Percentiles rank a stretch among this genome's conserved stretches.
phyloP scores from a whole-genome alignment of 1,140 invertebrate genomes.

The Diorhabda sublineata region DNA sequence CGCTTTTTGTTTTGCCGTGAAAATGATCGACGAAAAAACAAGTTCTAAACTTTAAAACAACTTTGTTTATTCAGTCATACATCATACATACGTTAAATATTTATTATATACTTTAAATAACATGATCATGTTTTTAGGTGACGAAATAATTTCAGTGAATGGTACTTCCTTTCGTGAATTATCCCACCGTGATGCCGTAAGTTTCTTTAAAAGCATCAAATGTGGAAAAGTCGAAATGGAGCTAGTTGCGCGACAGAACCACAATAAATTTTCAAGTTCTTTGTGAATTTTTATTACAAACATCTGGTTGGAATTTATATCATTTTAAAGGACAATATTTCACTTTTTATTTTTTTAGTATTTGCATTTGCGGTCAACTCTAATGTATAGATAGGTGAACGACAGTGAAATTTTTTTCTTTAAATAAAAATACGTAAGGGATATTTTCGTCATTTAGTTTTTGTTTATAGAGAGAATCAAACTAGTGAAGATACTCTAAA shows the following conservation, averaged over 20 bases:
- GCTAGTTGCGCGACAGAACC: conserved; percentile 60
- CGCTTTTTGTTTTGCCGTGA: background rate
- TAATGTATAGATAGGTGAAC: too few relatives aligned
- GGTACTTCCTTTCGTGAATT: conserved; percentile 74
- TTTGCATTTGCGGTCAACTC: too few relatives aligned
- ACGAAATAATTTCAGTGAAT: conserved; percentile 90
- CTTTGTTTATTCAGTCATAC: background rate
- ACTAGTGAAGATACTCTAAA: too few relatives aligned
- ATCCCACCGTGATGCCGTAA: conserved; percentile 84
- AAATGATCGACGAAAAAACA: background rate
- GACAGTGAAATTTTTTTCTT: too few relatives aligned
- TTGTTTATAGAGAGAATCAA: too few relatives aligned
- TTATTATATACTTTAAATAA: background rate
- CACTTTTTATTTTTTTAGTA: too few relatives aligned
- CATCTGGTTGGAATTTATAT: too few relatives aligned
- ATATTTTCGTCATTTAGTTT: too few relatives aligned
- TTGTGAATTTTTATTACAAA: conserved; percentile 8
- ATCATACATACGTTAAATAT: background rate
- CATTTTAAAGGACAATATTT: too few relatives aligned
- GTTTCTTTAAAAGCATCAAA: conserved; percentile 84
- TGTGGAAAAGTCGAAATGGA: conserved; percentile 79
- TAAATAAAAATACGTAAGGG: too few relatives aligned
- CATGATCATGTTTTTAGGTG: conserved; percentile 58
- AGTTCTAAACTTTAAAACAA: background rate
- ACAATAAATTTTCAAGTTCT: conserved; percentile 24